A percentile compares a stretch with the other conserved stretches of the same genome.
phyloP scores from a whole-genome alignment of 2,797 vertebrate genomes.

The Eospalax fontanierii region DNA sequence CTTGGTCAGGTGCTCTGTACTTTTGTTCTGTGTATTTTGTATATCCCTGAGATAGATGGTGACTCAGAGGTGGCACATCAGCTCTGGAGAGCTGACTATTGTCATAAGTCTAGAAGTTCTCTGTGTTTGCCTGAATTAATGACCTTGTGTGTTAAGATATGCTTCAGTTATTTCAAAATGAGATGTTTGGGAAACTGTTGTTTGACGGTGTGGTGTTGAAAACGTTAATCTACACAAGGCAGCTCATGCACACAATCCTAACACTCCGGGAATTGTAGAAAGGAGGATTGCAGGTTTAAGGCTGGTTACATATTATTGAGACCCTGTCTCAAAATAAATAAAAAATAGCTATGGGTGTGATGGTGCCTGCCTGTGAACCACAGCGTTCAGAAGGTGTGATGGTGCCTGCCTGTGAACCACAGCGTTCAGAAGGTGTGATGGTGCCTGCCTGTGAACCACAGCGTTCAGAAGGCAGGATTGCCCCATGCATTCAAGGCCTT shows the following conservation, averaged over 20 bases:
- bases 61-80: not conserved
- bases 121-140: not conserved
- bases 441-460: not conserved
- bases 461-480: too few species aligned
- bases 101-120: not conserved
- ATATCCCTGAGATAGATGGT: not conserved
- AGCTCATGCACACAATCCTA: not conserved
- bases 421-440: too few species aligned
- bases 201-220: not conserved
- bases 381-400: too few species aligned
- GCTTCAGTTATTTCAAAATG: constrained; percentile 23
- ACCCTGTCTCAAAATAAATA: not conserved
- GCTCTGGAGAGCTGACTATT: not conserved
- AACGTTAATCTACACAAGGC: not conserved
- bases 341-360: not conserved
- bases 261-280: not conserved
- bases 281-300: not conserved
- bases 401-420: not conserved
- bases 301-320: too few species aligned
- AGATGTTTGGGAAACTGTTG: not conserved
- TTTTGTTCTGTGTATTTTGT: not conserved
- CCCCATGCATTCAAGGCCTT: not conserved
- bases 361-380: not conserved
- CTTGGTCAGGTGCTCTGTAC: not conserved
- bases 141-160: not conserved